Base-by-base conservation (phyloP, 2,797 vertebrate species). In the Poecilia velifera region DNA sequence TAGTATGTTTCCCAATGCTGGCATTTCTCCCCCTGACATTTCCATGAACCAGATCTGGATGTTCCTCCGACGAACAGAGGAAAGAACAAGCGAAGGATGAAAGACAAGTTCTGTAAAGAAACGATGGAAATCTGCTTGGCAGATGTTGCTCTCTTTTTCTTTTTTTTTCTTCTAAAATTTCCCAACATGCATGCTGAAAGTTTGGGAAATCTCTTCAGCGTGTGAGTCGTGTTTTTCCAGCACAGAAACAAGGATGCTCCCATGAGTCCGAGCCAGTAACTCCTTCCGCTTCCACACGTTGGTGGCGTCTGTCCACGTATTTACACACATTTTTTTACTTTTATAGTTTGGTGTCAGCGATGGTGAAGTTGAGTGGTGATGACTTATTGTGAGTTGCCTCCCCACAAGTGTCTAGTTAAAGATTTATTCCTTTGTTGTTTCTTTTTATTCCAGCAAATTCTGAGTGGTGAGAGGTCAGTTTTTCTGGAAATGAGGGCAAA, bases 111-210 rank as follows among this genome's bases (percentile, higher is more conserved):
- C 59, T 31, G 70, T 77, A 81, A 75, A 87, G 90, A 90, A 94
- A 91, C 87, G 88, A 93, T 80, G 75, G 82, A 91, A 92, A 91
- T 94, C 87, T 94, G 93, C 53, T 18, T 7, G 76, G 80, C 93
- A 94, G 93, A 94, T 94, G 93, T 92, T 77, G 80, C 64, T 72
- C 47, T 72, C 71, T 68, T 47, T 53, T 25, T 55, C 3, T 53
- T 53, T n/a, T 55, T 39, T 78, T 57, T 62, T 72, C 22, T 13
- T 7, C 47, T 43, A 74, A 51, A 82, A 73, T 86, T 87, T 86
- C 83, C 62, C 88, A 77, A 84, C 70, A 51, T 43, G 78, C 31
- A 6, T 84, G 78, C 76, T 74, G 76, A 87, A 91, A 87, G 51
- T 25, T 68, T 76, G 68, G 73, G 78, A 64, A 82, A 83, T 86